Conservation (phyloP, 2,888 invertebrate genomes). For the Brachyopa scutellaris region DNA sequence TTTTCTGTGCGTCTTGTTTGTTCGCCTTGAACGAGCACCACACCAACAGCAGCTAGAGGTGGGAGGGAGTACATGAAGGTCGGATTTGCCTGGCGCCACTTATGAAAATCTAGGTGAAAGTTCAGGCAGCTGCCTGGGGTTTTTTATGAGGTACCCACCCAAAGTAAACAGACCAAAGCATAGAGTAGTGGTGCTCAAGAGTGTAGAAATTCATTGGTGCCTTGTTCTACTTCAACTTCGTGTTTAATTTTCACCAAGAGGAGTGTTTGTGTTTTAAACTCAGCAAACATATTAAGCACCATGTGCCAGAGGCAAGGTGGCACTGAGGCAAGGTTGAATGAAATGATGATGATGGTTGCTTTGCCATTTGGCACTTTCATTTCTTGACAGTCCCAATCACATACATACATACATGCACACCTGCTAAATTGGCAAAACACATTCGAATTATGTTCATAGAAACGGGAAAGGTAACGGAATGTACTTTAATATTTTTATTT, state of each 20-base stretch:
- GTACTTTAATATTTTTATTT: not conserved
- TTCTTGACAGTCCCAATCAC: not conserved
- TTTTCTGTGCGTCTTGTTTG: slow-evolving; percentile 35
- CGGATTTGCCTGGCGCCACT: slow-evolving; percentile 60
- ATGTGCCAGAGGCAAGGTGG: not conserved
- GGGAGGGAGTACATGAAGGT: slow-evolving; percentile 7
- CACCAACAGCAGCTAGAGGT: too few species aligned
- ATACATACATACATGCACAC: not conserved
- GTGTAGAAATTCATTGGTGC: slow-evolving; percentile 56
- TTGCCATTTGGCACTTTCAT: not conserved
- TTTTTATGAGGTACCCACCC: slow-evolving; percentile 57
- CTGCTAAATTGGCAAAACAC: not conserved
- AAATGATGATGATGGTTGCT: slow-evolving; percentile 10
- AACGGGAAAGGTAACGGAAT: too few species aligned
- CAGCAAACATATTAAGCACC: slow-evolving; percentile 66
- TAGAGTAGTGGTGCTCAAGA: slow-evolving; percentile 36
- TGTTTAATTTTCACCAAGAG: slow-evolving; percentile 64
- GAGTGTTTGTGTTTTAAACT: slow-evolving; percentile 68
- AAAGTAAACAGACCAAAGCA: slow-evolving; percentile 61
- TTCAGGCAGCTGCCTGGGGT: slow-evolving; percentile 57
- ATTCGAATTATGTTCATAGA: slow-evolving; percentile 13
- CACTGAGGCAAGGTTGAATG: not conserved
- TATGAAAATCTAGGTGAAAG: slow-evolving; percentile 72
- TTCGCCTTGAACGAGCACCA: slow-evolving; percentile 6
- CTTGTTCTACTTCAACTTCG: slow-evolving; percentile 62